phyloP scores from a whole-genome alignment of 2,113 vertebrate genomes.

The Pyxicephalus adspersus region DNA sequence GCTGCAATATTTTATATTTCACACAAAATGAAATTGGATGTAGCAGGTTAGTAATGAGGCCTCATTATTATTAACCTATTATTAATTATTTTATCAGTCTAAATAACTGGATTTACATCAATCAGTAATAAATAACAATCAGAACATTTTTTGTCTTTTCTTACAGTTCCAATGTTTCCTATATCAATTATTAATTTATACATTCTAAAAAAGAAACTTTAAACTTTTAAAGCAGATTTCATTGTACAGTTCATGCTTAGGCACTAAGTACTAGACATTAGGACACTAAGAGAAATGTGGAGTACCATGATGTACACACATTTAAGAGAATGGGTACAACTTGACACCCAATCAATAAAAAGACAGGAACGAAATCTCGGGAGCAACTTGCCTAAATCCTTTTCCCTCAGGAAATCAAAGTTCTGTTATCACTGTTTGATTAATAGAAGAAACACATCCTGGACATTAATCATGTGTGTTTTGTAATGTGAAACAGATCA shows the following conservation, averaged over 20 bases:
- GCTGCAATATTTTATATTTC: no score
- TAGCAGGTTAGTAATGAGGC: no score
- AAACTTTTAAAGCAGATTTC: no score
- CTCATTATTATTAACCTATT: no score
- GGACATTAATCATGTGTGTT: slow-evolving; percentile 3
- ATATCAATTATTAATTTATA: no score
- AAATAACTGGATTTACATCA: no score
- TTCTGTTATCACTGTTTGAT: slow-evolving; percentile 41
- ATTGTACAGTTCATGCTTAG: neutral
- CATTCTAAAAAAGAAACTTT: no score
- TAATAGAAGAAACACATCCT: slow-evolving; percentile 11
- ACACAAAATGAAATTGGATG: no score
- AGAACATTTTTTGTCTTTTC: no score
- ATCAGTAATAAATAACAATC: no score
- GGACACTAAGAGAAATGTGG: slow-evolving; percentile 15
- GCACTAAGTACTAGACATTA: slow-evolving; percentile 12
- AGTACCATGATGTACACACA: slow-evolving; percentile 18
- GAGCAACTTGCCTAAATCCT: slow-evolving; percentile 23
- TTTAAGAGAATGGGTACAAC: slow-evolving; percentile 17
- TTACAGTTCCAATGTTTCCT: no score
- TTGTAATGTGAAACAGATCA: slow-evolving; percentile 7
- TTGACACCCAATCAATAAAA: slow-evolving; percentile 33
- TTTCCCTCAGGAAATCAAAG: slow-evolving; percentile 46
- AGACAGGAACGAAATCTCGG: slow-evolving; percentile 10
- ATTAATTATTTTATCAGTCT: no score